Percentiles rank a stretch among this genome's conserved stretches.
Evolutionary conservation across 2,888 invertebrate genomes (phyloP).

Genomic region (Ochlodes sylvanus): DNA sequence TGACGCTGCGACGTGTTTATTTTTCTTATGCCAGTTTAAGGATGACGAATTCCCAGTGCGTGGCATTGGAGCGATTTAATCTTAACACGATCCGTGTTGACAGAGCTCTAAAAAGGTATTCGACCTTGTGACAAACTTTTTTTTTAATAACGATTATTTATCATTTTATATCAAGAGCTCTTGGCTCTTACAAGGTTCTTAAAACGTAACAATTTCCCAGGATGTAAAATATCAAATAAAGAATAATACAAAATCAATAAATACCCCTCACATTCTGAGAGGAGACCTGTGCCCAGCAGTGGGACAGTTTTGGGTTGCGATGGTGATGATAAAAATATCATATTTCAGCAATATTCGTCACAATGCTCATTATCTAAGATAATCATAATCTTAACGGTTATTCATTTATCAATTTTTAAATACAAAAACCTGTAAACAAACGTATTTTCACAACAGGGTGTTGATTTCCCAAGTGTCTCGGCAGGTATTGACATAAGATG

Average conservation of each 20-base stretch:
- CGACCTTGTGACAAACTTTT: neutral
- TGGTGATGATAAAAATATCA: too few relatives aligned
- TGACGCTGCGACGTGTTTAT: neutral
- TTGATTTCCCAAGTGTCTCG: slow-evolving; percentile 4
- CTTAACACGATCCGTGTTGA: neutral
- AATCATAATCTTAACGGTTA: neutral
- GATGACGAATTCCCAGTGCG: slow-evolving; percentile 12
- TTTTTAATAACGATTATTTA: neutral
- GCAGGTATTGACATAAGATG: slow-evolving; percentile 11
- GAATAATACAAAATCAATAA: too few relatives aligned
- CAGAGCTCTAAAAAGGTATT: neutral
- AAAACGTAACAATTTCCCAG: too few relatives aligned
- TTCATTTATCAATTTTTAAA: neutral
- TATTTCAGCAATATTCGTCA: neutral
- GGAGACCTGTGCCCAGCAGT: too few relatives aligned
- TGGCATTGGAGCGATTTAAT: slow-evolving; percentile 3
- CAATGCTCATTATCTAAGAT: neutral
- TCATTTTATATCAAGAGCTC: neutral
- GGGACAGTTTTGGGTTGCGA: too few relatives aligned
- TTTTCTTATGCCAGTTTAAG: slow-evolving; percentile 11
- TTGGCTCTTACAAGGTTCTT: neutral
- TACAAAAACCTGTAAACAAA: neutral
- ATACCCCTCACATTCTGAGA: too few relatives aligned
- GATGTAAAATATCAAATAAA: too few relatives aligned
- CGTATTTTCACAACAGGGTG: slow-evolving; percentile 1